phyloP scores from a whole-genome alignment of 2,113 vertebrate genomes.

The Jacana jacana region DNA sequence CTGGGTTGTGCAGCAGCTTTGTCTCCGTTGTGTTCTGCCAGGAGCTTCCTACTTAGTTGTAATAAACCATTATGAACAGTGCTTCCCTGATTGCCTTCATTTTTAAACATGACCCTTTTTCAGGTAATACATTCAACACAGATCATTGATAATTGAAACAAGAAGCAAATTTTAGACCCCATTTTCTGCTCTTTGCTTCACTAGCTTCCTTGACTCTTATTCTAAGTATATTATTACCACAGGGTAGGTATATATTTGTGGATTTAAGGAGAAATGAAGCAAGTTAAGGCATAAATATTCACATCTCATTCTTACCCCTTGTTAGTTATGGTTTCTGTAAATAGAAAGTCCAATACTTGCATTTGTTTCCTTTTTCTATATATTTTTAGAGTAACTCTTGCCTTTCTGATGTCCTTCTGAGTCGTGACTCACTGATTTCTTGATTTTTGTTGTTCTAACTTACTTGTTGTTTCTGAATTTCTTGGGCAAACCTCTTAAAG shows the following conservation, averaged over 20 bases:
- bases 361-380: neutral
- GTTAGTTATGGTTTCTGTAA: neutral
- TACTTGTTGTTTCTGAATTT: neutral
- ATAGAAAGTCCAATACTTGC: neutral
- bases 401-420: neutral
- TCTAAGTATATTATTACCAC: neutral
- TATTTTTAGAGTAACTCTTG: neutral
- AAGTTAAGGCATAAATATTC: neutral
- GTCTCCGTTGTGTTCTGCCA: neutral
- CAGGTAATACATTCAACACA: neutral
- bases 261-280: neutral
- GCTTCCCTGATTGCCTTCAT: neutral
- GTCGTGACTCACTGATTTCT: neutral
- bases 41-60: neutral
- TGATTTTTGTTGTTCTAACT: neutral
- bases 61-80: neutral
- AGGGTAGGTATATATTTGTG: neutral
- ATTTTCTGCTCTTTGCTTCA: neutral
- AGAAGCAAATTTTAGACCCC: neutral
- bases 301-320: neutral
- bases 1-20: neutral
- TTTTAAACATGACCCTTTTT: neutral
- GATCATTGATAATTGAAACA: neutral
- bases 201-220: neutral
- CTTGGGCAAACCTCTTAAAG: neutral